Evolutionary conservation across 2,888 invertebrate species (phyloP), one percentile per base, ranked within the genome.

Genomic region (Tanytarsus gracilentus): DNA sequence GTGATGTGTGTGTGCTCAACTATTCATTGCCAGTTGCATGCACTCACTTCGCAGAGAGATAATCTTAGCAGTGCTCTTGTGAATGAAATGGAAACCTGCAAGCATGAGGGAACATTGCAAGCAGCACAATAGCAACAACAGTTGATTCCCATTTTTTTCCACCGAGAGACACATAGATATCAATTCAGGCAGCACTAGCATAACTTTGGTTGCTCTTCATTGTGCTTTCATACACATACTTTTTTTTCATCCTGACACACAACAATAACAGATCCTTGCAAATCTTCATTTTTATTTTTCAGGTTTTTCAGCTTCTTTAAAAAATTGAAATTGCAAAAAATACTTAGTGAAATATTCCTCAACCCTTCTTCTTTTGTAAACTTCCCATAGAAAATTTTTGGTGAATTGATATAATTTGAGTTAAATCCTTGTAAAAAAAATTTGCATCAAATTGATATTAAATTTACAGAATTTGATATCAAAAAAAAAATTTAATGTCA

Each of bases 41-140:
- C 51, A 51, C 26, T 51, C 18, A 21, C 30, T n/a, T n/a, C n/a
- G n/a, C n/a, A n/a, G n/a, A n/a, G n/a, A n/a, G 51, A 30, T 51
- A 51, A 51, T 51, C 51, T 27, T 18, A 51, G 51, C 30, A 27
- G 51, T 30, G 51, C 53, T 53, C 23, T 36, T 36, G 11, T 21
- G 39, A 55, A 25, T 55, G 55, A 55, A 55, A 55, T 55, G 55
- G 23, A 40, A 55, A 55, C 55, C 33, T 55, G 23, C 33, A 49
- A 49, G 26, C 44, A 44, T 18, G 30, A 52, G 36, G 33, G 53
- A 53, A 53, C 21, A 21, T 30, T 23, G 44, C 9, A 6, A 29
- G 29, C 7, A 29, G 29, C 7, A 5, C 21, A 33, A 18, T 53
- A 23, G 53, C 53, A 23, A 33, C 21, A 53, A 53, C 23, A 30